phyloP scores from a whole-genome alignment of 1,140 invertebrate species.

The Leptopilina clavipes region DNA sequence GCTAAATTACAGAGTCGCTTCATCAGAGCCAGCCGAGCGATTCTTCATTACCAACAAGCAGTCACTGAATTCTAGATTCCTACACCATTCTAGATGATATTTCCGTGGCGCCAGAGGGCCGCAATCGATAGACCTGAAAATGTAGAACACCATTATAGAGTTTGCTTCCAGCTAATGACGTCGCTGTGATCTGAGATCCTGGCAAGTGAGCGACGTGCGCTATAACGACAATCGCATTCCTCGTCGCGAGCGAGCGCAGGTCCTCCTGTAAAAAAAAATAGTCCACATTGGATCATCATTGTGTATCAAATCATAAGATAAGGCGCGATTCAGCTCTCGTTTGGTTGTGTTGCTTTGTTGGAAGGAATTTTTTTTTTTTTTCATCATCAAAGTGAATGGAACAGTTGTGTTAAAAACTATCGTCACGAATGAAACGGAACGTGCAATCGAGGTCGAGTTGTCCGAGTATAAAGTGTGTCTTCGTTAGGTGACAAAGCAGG shows the following conservation, averaged over 20 bases:
- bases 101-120: not conserved
- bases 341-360: not conserved
- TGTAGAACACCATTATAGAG: conserved; percentile 1
- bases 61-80: not conserved
- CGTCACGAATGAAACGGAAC: conserved; percentile 29
- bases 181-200: conserved; percentile 21
- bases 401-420: not conserved
- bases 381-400: not conserved
- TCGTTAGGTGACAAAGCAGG: conserved; percentile 22
- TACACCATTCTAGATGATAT: not conserved
- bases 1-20: too few species aligned
- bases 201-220: conserved; percentile 19
- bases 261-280: not conserved
- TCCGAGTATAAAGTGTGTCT: conserved; percentile 25
- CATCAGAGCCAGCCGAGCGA: too few species aligned
- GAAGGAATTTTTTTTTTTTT: not conserved
- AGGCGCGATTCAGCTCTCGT: not conserved
- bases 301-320: not conserved
- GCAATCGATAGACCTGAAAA: conserved; percentile 1
- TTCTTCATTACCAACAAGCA: not conserved
- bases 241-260: conserved; percentile 23
- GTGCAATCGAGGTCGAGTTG: conserved; percentile 15
- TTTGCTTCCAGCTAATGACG: not conserved
- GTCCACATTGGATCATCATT: not conserved
- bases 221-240: conserved; percentile 18